Evolutionary conservation across 2,113 vertebrate genomes (phyloP).

Genomic region (Grus americana): DNA sequence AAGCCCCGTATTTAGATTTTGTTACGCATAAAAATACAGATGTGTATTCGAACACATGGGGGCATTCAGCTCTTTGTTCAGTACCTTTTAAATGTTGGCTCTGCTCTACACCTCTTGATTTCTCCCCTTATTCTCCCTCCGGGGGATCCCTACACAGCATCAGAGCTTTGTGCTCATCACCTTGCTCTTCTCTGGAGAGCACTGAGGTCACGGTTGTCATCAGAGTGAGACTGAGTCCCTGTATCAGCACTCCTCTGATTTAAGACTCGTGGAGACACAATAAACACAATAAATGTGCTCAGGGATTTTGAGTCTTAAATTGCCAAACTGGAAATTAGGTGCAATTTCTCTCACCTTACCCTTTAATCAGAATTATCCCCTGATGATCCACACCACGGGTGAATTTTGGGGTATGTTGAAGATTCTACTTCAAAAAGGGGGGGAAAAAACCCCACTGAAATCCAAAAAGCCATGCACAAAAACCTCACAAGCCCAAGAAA

Average conservation of each 20-base stretch:
- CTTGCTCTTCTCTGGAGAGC: background rate
- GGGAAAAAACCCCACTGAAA: accelerated
- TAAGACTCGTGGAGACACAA: background rate
- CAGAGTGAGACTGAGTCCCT: background rate
- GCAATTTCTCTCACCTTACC: background rate
- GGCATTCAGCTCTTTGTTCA: background rate
- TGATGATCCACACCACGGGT: background rate
- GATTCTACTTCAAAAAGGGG: background rate
- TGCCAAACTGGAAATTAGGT: background rate
- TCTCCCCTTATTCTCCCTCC: background rate
- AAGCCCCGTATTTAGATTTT: background rate
- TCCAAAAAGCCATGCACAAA: background rate
- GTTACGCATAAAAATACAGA: background rate
- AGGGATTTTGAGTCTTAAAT: background rate
- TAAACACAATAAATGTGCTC: accelerated
- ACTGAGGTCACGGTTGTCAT: background rate
- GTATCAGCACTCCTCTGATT: background rate
- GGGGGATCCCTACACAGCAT: background rate
- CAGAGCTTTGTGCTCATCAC: background rate
- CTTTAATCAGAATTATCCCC: background rate
- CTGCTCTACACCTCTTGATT: background rate
- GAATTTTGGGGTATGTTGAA: background rate
- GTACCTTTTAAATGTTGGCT: background rate
- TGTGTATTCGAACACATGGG: background rate
- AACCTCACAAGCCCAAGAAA: background rate